Percentiles rank a stretch among this genome's conserved stretches.
These are phyloP conservation scores for Littorina saxatilis DNA, from an alignment of 1,140 invertebrate genomes.

Conservation along the genomic window DNA sequence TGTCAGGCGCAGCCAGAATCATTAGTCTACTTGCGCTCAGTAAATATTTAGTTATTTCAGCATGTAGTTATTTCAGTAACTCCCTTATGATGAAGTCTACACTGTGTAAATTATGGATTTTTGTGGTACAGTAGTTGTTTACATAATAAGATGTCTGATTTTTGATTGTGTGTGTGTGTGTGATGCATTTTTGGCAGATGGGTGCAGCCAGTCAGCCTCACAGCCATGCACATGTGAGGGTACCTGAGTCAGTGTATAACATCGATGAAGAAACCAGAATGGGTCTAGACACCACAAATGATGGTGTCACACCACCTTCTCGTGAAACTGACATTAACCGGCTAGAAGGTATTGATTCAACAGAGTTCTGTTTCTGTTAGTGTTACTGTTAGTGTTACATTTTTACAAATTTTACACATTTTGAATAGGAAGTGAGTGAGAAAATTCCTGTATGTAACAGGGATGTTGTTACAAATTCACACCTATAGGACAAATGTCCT, in stretches of 20 bases:
- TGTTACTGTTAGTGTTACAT: background rate
- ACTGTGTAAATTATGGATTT: too few relatives aligned
- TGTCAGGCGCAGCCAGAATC: too few relatives aligned
- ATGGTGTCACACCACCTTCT: background rate
- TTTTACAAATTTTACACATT: too few relatives aligned
- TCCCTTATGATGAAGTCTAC: too few relatives aligned
- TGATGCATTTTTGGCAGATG: background rate
- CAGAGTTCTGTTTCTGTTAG: background rate
- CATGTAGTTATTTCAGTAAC: too few relatives aligned
- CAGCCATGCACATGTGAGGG: constrained; percentile 8
- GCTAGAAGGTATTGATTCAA: background rate
- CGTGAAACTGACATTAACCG: background rate
- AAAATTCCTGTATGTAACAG: background rate
- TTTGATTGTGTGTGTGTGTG: background rate
- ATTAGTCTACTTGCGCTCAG: too few relatives aligned
- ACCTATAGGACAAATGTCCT: too few relatives aligned
- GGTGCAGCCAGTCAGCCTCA: background rate
- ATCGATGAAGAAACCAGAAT: constrained; percentile 51
- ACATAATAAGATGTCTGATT: too few relatives aligned
- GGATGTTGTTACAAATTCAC: too few relatives aligned
- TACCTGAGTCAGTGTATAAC: constrained; percentile 42
- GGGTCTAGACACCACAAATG: constrained; percentile 35
- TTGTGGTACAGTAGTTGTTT: too few relatives aligned
- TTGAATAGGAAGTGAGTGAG: too few relatives aligned
- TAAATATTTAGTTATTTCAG: too few relatives aligned